A percentile compares a stretch with the other conserved stretches of the same genome.
These are phyloP conservation scores for Promerops cafer DNA, from an alignment of 2,113 vertebrate genomes.

Conservation along the genomic window DNA sequence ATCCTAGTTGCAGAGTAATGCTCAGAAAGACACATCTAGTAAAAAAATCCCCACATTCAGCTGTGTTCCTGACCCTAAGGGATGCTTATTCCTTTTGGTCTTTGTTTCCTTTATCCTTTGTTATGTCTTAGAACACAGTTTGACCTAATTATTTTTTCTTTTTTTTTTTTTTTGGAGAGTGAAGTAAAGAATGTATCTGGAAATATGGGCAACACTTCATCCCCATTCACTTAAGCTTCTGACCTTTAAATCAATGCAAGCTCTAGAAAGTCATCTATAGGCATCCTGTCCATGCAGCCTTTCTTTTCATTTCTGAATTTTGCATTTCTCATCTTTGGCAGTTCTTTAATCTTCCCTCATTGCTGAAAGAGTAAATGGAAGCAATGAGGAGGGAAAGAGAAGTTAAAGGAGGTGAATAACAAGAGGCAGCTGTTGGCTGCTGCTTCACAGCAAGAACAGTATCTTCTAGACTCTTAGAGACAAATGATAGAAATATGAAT, in stretches of 20 bases:
- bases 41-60: not conserved
- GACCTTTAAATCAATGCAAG: not conserved
- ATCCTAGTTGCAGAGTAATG: not conserved
- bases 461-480: not conserved
- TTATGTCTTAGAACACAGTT: not conserved
- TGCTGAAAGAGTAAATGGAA: not conserved
- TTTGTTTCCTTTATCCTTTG: not conserved
- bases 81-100: not conserved
- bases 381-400: not conserved
- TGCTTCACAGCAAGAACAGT: not conserved
- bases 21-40: not conserved
- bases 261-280: not conserved
- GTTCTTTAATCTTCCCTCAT: conserved; percentile 15
- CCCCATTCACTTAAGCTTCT: not conserved
- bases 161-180: not conserved
- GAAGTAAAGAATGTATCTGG: not conserved
- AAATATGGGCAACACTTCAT: not conserved
- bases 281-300: not conserved
- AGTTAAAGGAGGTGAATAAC: conserved; percentile 16
- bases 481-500: not conserved
- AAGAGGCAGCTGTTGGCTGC: conserved; percentile 21
- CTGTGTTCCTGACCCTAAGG: not conserved
- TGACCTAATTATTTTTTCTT: not conserved
- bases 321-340: not conserved
- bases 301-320: not conserved